These are phyloP conservation scores for Engraulis encrasicolus DNA, from an alignment of 2,113 vertebrate species.

Conservation along the genomic window DNA sequence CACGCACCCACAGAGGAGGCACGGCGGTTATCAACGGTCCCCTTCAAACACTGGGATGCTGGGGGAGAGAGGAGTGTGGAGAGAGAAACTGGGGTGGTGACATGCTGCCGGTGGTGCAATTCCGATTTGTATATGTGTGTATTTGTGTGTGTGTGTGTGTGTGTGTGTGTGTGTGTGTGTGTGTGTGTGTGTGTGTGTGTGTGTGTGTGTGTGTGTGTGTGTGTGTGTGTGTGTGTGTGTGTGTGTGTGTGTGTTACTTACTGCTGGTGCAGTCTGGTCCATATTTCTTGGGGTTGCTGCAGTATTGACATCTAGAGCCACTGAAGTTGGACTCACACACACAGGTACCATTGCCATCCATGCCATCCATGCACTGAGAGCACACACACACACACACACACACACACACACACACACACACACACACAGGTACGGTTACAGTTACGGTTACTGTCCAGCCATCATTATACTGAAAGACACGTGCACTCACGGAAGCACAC, in stretches of 20 bases:
- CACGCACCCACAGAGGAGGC: constrained; percentile 79
- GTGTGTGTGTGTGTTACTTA: constrained; percentile 60
- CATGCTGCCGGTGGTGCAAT: too few species aligned
- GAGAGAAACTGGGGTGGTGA: too few species aligned
- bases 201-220: not conserved
- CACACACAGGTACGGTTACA: too few species aligned
- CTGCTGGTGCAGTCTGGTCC: constrained; percentile 85
- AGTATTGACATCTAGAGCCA: constrained; percentile 87
- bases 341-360: constrained; percentile 84
- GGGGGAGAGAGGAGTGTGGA: constrained; percentile 22
- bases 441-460: too few species aligned
- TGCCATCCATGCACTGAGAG: constrained; percentile 61
- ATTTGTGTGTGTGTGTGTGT: not conserved
- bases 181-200: not conserved
- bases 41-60: constrained; percentile 85
- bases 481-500: too few species aligned
- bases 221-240: constrained; percentile 5
- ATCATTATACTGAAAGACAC: too few species aligned
- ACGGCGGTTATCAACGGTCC: constrained; percentile 81
- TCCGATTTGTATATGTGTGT: too few species aligned
- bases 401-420: not conserved
- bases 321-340: constrained; percentile 78
- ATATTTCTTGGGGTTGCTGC: constrained; percentile 74
- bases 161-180: not conserved
- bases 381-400: constrained; percentile 12